Evolutionary conservation across 2,888 invertebrate species (phyloP).

Genomic region (Hipparchia semele): DNA sequence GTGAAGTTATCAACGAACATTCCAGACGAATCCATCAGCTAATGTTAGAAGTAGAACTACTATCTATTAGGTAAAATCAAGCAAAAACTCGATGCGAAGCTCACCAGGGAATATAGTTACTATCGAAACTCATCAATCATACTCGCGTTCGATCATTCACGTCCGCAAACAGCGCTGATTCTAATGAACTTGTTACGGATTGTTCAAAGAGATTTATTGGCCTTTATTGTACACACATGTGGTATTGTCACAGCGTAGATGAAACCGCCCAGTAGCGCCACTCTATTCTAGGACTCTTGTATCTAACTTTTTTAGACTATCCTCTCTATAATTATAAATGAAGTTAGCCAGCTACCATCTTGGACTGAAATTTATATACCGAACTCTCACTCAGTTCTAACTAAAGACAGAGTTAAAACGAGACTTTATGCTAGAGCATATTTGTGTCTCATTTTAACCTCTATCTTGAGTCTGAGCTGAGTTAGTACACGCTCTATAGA

Average conservation of each 20-base stretch:
- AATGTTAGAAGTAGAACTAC: constrained; percentile 3
- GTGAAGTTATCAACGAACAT: not conserved
- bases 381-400: too few relatives aligned
- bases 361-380: too few relatives aligned
- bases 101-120: constrained; percentile 32
- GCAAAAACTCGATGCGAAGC: not conserved
- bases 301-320: not conserved
- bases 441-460: too few relatives aligned
- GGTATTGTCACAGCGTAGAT: constrained; percentile 14
- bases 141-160: constrained; percentile 42
- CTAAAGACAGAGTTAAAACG: too few relatives aligned
- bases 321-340: too few relatives aligned
- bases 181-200: constrained; percentile 76
- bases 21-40: not conserved
- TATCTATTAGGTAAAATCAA: not conserved
- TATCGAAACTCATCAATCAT: constrained; percentile 39
- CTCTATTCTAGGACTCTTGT: not conserved
- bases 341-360: too few relatives aligned
- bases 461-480: too few relatives aligned
- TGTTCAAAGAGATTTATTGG: constrained; percentile 70
- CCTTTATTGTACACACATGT: constrained; percentile 68
- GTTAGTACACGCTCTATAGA: too few relatives aligned
- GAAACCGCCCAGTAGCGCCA: not conserved
- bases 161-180: constrained; percentile 42
- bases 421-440: too few relatives aligned